Percentiles rank a stretch among this genome's conserved stretches.
phyloP scores from a whole-genome alignment of 92 coral and sea anemone species.

The Epizoanthus stellaris region DNA sequence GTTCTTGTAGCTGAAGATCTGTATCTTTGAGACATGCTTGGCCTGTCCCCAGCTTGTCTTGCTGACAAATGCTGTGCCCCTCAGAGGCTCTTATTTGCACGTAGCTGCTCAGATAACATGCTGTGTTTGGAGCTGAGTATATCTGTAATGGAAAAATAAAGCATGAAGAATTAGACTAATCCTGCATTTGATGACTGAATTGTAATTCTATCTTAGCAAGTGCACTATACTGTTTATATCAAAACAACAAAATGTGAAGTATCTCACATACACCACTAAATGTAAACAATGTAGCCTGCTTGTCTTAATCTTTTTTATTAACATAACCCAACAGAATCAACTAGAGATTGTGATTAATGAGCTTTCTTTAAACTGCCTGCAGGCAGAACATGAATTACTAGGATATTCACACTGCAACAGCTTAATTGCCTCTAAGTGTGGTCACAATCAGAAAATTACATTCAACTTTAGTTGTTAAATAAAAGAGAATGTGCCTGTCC shows the following conservation, averaged over 20 bases:
- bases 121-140: not conserved
- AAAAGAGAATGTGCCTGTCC: not conserved
- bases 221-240: not conserved
- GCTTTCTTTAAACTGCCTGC: slow-evolving; percentile 13
- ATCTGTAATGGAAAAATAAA: slow-evolving; percentile 2
- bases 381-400: not conserved
- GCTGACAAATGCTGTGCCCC: not conserved
- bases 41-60: not conserved
- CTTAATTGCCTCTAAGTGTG: no score
- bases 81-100: not conserved
- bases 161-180: not conserved
- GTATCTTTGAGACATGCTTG: slow-evolving; percentile 36
- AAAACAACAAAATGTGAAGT: not conserved
- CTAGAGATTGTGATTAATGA: not conserved
- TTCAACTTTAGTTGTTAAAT: not conserved
- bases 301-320: not conserved
- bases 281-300: not conserved
- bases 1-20: slow-evolving; percentile 33
- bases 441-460: not conserved
- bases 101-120: slow-evolving; percentile 10
- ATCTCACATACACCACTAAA: not conserved
- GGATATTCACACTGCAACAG: not conserved
- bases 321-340: not conserved
- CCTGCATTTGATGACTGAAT: no score
- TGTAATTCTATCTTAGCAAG: not conserved